These are phyloP conservation scores for Drosophila imparisetae DNA, from an alignment of 2,888 invertebrate species.

Conservation along the genomic window DNA sequence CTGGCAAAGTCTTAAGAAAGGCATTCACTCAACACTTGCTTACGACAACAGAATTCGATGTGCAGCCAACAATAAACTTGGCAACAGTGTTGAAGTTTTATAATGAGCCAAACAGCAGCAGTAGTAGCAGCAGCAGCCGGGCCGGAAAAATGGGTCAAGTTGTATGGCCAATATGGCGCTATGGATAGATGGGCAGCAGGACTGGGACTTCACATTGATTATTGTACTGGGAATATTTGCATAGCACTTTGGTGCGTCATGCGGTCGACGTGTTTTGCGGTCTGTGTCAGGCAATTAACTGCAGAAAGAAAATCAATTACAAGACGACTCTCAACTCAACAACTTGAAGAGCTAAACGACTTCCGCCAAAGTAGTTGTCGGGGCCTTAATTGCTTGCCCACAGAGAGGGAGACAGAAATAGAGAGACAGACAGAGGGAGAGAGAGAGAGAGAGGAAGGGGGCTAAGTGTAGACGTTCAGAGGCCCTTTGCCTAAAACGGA, in stretches of 20 bases:
- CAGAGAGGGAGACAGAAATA: conserved; percentile 15
- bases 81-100: conserved; percentile 43
- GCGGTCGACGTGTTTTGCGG: conserved; percentile 65
- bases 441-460: background rate
- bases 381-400: conserved; percentile 54
- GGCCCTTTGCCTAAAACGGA: conserved; percentile 72
- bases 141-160: conserved; percentile 67
- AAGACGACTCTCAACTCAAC: conserved; percentile 40
- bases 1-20: conserved; percentile 33
- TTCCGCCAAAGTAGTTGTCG: conserved; percentile 68
- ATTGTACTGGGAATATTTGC: conserved; percentile 68
- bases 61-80: conserved; percentile 46
- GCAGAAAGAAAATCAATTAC: conserved; percentile 70
- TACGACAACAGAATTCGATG: conserved; percentile 8
- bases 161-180: conserved; percentile 64
- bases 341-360: conserved; percentile 66
- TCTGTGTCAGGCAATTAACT: conserved; percentile 67
- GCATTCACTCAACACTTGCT: conserved; percentile 11
- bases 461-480: conserved; percentile 15
- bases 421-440: background rate
- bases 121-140: conserved; percentile 14
- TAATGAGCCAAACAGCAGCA: conserved; percentile 53
- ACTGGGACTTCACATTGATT: conserved; percentile 43
- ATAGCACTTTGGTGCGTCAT: conserved; percentile 72
- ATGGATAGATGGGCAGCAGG: conserved; percentile 10